Conservation (phyloP, 2,888 invertebrate species). For the Lycocerus yunnanus region DNA sequence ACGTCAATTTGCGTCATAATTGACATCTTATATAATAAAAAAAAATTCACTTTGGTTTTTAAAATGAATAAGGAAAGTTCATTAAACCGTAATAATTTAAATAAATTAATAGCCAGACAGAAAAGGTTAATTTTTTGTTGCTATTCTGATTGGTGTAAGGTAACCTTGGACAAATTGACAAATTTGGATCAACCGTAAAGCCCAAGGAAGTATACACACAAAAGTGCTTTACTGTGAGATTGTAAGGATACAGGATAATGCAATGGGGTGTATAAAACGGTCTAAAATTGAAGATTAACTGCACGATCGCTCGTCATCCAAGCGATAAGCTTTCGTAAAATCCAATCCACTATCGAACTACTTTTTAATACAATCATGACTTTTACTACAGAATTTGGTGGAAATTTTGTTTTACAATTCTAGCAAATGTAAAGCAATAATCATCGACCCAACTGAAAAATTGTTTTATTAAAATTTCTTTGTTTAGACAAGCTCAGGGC, state of each 20-base stretch:
- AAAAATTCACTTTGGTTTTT: neutral
- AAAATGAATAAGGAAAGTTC: neutral
- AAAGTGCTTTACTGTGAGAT: constrained; percentile 4
- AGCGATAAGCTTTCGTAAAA: constrained; percentile 2
- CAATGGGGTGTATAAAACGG: constrained; percentile 5
- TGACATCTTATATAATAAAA: neutral
- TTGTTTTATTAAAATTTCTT: neutral
- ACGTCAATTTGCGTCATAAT: neutral
- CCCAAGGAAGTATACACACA: constrained; percentile 4
- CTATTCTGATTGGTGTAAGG: neutral
- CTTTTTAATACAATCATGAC: neutral
- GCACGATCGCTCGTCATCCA: constrained; percentile 3
- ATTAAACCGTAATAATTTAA: neutral
- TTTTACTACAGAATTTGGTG: neutral
- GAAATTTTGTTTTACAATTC: neutral
- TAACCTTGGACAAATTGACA: constrained; percentile 2
- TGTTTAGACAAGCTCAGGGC: neutral
- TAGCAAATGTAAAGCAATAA: neutral
- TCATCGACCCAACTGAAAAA: neutral
- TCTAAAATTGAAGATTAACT: constrained; percentile 5
- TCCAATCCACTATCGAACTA: constrained; percentile 4
- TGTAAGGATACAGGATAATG: constrained; percentile 5
- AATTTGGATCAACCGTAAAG: constrained; percentile 1
- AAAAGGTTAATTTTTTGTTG: neutral
- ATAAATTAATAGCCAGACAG: neutral